phyloP scores from a whole-genome alignment of 2,113 vertebrate genomes.

The human (Homo sapiens) region DNA sequence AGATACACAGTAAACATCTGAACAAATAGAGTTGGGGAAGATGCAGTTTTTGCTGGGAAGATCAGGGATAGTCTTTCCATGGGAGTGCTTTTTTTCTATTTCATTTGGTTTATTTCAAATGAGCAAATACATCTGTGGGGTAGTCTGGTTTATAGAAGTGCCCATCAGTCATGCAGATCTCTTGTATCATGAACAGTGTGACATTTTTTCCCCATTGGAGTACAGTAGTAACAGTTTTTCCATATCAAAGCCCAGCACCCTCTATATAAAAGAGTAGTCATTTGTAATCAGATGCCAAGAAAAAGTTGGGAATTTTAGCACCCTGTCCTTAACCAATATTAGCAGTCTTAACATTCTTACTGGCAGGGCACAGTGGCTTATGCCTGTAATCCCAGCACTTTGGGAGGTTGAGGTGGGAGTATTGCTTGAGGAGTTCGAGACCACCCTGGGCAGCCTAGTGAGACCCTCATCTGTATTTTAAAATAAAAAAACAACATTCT shows the following conservation, averaged over 20 bases:
- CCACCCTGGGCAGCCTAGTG: too few relatives aligned
- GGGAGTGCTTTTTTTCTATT: background rate
- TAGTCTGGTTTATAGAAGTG: background rate
- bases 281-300: background rate
- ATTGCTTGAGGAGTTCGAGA: too few relatives aligned
- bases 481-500: background rate
- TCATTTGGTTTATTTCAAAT: background rate
- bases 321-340: background rate
- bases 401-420: too few relatives aligned
- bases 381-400: too few relatives aligned
- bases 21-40: background rate
- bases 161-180: background rate
- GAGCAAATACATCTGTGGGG: background rate
- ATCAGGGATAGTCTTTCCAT: background rate
- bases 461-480: too few relatives aligned
- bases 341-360: background rate
- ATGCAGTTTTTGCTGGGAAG: background rate
- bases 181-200: background rate
- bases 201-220: background rate
- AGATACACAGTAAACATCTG: background rate
- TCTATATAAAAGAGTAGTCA: background rate
- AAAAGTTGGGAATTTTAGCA: background rate
- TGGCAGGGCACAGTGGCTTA: background rate
- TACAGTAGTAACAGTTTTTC: background rate
- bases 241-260: background rate